Base-by-base conservation (phyloP, 2,797 vertebrate genomes). In the Coracias cyanogaster region DNA sequence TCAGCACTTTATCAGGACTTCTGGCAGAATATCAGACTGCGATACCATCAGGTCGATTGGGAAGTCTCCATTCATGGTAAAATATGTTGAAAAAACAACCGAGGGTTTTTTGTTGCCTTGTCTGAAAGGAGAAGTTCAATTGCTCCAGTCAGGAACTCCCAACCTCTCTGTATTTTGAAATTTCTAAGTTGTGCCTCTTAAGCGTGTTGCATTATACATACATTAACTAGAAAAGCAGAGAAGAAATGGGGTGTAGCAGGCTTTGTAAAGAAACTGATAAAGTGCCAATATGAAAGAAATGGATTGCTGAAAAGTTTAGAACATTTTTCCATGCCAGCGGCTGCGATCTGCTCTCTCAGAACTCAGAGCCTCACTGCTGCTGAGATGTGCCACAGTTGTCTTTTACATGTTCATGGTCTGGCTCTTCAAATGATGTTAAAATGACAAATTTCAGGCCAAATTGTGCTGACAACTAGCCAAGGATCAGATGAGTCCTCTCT, bases 401-500 rank as follows among this genome's bases (percentile, higher is more conserved):
- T 81, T 52, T 15, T 66, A 37, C 61, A 19, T 21, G 52, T 87
- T 91, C 37, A 14, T 4, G 33, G 33, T 78, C 57, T 94, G 91
- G 86, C 74, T 84, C 82, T 83, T 93, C 82, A 78, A 41, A 62
- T 31, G 46, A 86, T 70, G 85, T 66, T 74, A 91, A 81, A 93
- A 80, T 45, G 89, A 91, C 57, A 93, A 66, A 90, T 62, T 82
- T 84, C 82, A 87, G 78, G 82, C 82, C 89, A 91, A 90, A 60
- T 15, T 57, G 52, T 15, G 17, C 57, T 84, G 88, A 86, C 61
- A 69, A n/a, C 31, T 35, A 52, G 61, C 43, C 74, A 77, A 61
- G 73, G 51, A 67, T 69, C 69, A 80, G 81, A 67, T 2, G 4
- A 83, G 45, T 45, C 45, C 35, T 80, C 69, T 73, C 61, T 93